Conservation (phyloP, 1,140 invertebrate genomes). For the Cydia strobilella region DNA sequence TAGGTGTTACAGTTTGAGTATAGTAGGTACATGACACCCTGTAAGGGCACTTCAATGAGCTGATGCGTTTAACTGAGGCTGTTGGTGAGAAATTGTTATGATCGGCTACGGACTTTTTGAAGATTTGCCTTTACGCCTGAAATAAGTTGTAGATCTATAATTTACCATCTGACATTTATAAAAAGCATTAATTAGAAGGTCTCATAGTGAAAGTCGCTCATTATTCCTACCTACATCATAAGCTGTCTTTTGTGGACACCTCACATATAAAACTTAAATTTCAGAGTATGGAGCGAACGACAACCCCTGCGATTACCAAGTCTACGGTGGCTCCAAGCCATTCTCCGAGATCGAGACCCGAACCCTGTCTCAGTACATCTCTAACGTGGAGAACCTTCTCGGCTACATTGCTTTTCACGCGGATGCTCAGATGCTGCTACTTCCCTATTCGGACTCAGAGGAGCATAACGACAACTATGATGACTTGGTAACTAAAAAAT, state of each 20-base stretch:
- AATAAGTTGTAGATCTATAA: no score
- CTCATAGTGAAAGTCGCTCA: not conserved
- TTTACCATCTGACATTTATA: no score
- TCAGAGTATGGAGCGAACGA: constrained; percentile 59
- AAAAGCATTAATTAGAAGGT: no score
- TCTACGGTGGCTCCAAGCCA: constrained; percentile 59
- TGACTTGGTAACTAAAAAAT: constrained; percentile 55
- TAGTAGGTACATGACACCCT: no score
- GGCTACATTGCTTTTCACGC: constrained; percentile 68
- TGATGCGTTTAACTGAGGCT: no score
- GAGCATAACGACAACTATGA: constrained; percentile 67
- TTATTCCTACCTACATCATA: no score
- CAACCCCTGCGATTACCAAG: constrained; percentile 63
- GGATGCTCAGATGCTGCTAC: constrained; percentile 57
- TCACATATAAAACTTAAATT: not conserved
- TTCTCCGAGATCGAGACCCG: constrained; percentile 70
- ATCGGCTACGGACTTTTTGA: no score
- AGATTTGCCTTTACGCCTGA: no score
- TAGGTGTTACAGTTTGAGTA: no score
- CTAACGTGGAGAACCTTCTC: constrained; percentile 57
- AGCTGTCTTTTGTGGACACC: no score
- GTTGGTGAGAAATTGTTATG: no score
- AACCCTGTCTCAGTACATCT: constrained; percentile 58
- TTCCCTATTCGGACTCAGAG: constrained; percentile 66
- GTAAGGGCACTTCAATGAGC: no score